phyloP scores from a whole-genome alignment of 2,888 invertebrate species.

The Encarsia formosa region DNA sequence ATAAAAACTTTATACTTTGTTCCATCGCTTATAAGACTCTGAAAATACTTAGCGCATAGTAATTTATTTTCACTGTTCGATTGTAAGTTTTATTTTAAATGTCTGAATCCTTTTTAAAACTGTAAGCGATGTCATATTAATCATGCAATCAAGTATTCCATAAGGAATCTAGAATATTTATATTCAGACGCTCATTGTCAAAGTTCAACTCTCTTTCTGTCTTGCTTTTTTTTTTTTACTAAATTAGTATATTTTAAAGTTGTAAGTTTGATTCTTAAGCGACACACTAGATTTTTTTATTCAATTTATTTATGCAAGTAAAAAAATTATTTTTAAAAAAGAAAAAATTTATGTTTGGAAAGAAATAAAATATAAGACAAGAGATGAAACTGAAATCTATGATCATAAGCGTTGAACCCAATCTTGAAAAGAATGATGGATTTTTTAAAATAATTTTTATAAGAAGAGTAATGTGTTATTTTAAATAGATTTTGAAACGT shows the following conservation, averaged over 20 bases:
- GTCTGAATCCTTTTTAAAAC: conserved; percentile 26
- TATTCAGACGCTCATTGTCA: conserved; percentile 15
- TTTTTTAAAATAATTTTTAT: conserved; percentile 27
- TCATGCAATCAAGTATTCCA: conserved; percentile 44
- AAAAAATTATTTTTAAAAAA: too few species aligned
- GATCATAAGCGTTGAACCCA: conserved; percentile 12
- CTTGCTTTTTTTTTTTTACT: conserved; percentile 15
- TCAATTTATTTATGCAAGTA: too few species aligned
- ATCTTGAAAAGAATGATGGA: conserved; percentile 17
- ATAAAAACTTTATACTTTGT: conserved; percentile 34
- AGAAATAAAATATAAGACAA: conserved; percentile 13
- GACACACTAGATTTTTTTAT: too few species aligned
- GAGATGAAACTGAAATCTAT: too few species aligned
- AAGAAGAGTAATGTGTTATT: conserved; percentile 19
- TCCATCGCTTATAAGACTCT: conserved; percentile 45
- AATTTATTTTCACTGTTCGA: conserved; percentile 45
- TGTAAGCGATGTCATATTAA: conserved; percentile 48
- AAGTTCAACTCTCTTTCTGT: conserved; percentile 19
- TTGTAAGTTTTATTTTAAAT: conserved; percentile 36
- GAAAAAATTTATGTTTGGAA: not conserved
- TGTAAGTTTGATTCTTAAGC: too few species aligned
- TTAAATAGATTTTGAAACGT: conserved; percentile 22
- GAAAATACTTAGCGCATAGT: conserved; percentile 43
- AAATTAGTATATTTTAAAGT: not conserved
- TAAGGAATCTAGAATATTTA: conserved; percentile 29